A percentile compares a stretch with the other conserved stretches of the same genome.
Conservation (phyloP, 2,888 invertebrate species). For the Micoletzkya japonica region DNA sequence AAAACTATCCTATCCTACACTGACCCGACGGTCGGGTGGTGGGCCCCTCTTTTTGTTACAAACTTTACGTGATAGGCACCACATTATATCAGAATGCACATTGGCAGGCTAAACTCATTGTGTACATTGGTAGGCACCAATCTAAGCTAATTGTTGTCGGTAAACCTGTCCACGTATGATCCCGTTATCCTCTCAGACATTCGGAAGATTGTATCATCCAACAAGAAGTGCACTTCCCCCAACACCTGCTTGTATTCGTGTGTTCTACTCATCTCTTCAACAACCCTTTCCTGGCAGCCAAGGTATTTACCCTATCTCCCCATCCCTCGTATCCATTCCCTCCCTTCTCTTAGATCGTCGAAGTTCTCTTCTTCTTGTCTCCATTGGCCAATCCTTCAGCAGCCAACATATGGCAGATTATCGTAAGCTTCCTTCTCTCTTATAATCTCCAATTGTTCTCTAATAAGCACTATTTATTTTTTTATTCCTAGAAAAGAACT, state of each 20-base stretch:
- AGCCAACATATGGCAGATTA: constrained; percentile 73
- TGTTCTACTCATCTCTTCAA: constrained; percentile 87
- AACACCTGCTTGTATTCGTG: constrained; percentile 85
- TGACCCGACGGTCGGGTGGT: too few relatives aligned
- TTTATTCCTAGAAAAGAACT: too few relatives aligned
- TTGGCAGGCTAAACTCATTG: too few relatives aligned
- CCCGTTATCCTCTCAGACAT: neutral
- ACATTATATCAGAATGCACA: too few relatives aligned
- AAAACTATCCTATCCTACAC: too few relatives aligned
- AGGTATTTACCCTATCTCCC: constrained; percentile 68
- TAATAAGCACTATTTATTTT: too few relatives aligned
- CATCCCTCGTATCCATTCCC: too few relatives aligned
- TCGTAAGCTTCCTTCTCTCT: constrained; percentile 70
- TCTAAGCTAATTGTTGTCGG: neutral
- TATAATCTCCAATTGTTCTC: too few relatives aligned
- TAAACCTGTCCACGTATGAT: neutral
- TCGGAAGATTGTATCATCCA: constrained; percentile 3
- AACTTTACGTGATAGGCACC: too few relatives aligned
- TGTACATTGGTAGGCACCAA: too few relatives aligned
- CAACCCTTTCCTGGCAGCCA: constrained; percentile 95
- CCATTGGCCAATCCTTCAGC: constrained; percentile 42
- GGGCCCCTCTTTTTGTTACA: too few relatives aligned
- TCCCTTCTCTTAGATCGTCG: constrained; percentile 46
- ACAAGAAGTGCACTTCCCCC: constrained; percentile 70
- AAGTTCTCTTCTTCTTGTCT: constrained; percentile 44